phyloP scores from a whole-genome alignment of 1,140 invertebrate species.

The Magallana angulata region DNA sequence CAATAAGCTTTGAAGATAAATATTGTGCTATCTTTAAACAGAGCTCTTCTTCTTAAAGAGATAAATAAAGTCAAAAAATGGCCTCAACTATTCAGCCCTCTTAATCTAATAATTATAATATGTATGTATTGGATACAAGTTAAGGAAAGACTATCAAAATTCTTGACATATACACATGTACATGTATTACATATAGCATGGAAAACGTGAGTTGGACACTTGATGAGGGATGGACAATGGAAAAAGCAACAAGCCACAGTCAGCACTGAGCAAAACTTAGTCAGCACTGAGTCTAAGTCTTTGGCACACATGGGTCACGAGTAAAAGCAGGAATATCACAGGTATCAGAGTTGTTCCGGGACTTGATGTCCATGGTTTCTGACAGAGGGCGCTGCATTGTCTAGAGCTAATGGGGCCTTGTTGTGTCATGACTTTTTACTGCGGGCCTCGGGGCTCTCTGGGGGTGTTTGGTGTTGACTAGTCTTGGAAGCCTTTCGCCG shows the following conservation, averaged over 20 bases:
- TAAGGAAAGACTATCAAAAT: too few species aligned
- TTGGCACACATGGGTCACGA: constrained; percentile 30
- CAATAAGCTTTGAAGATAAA: too few species aligned
- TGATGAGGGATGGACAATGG: too few species aligned
- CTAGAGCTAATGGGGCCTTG: neutral
- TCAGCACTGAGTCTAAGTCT: neutral
- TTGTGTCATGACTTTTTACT: constrained; percentile 11
- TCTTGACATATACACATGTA: neutral
- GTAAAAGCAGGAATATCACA: constrained; percentile 33
- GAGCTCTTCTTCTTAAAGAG: too few species aligned
- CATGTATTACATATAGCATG: neutral
- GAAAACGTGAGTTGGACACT: too few species aligned
- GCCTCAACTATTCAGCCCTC: too few species aligned
- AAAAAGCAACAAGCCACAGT: neutral
- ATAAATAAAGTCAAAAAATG: too few species aligned
- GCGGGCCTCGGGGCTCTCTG: constrained; percentile 1
- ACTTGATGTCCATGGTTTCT: neutral
- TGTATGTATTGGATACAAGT: too few species aligned
- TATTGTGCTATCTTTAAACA: too few species aligned
- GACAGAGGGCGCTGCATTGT: neutral
- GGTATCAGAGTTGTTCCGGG: neutral
- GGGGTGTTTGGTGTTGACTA: neutral
- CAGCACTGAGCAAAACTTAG: neutral
- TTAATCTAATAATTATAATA: too few species aligned
- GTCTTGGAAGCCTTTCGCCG: constrained; percentile 25